These are phyloP conservation scores for Tanypteryx hageni DNA, from an alignment of 2,888 invertebrate genomes.

Conservation along the genomic window DNA sequence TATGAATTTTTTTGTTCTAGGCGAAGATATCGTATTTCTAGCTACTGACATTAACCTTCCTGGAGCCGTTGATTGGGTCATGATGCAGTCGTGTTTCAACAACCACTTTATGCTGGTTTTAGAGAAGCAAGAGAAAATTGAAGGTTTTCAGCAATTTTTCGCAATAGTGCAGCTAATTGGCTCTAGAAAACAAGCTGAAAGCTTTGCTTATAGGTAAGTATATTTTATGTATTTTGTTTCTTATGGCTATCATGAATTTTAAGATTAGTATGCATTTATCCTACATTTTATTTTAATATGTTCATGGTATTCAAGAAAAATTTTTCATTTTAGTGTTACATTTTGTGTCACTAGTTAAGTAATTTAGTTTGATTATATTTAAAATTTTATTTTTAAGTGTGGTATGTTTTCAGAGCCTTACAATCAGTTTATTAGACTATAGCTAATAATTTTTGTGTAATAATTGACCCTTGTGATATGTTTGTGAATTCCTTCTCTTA, in stretches of 20 bases:
- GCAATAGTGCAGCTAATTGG: constrained; percentile 99
- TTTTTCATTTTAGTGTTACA: no score
- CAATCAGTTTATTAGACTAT: no score
- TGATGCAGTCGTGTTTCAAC: constrained; percentile 99
- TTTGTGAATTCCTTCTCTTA: no score
- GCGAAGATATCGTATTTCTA: constrained; percentile 99
- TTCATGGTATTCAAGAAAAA: no score
- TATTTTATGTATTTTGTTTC: neutral
- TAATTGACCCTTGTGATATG: no score
- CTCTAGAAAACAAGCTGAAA: constrained; percentile 98
- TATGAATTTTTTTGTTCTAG: constrained; percentile 73
- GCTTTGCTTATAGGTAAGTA: constrained; percentile 93
- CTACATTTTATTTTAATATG: neutral
- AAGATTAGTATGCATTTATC: neutral
- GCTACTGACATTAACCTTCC: constrained; percentile 99
- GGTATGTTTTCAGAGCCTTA: no score
- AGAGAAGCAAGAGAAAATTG: constrained; percentile 98
- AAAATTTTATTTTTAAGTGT: no score
- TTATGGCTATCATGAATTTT: neutral
- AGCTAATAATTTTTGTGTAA: no score
- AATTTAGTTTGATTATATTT: no score
- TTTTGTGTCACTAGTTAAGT: no score
- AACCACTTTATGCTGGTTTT: constrained; percentile 99
- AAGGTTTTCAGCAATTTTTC: constrained; percentile 97
- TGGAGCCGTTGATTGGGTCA: constrained; percentile 99